A percentile compares a stretch with the other conserved stretches of the same genome.
These are phyloP conservation scores for Nettapus auritus DNA, from an alignment of 2,113 vertebrate genomes.

Conservation along the genomic window DNA sequence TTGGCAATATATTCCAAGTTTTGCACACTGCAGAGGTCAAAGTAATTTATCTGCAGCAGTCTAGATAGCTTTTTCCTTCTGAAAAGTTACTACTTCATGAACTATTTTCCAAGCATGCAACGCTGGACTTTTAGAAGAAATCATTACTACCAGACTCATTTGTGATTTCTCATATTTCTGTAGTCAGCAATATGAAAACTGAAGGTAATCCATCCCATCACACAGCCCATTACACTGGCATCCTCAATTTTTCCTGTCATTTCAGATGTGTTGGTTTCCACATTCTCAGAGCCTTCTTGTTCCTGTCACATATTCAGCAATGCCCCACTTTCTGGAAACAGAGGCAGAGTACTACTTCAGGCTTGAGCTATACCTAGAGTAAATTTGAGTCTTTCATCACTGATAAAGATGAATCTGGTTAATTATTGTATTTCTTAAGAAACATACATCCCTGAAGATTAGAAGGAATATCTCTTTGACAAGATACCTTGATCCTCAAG, in stretches of 20 bases:
- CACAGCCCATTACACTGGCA: not conserved
- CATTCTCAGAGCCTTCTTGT: not conserved
- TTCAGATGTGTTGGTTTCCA: not conserved
- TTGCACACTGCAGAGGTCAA: not conserved
- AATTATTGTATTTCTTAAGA: not conserved
- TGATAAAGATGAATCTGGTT: accelerated
- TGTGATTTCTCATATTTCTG: not conserved
- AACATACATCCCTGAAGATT: not conserved
- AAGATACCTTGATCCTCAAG: not conserved
- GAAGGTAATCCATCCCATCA: not conserved
- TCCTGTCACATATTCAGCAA: not conserved
- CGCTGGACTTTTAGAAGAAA: accelerated
- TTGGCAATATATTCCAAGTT: not conserved
- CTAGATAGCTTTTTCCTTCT: not conserved
- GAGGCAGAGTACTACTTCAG: not conserved
- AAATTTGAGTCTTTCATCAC: not conserved
- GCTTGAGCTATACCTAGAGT: not conserved
- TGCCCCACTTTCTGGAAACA: not conserved
- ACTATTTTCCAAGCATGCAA: not conserved
- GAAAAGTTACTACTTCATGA: not conserved
- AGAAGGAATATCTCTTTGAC: no score
- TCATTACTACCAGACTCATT: not conserved
- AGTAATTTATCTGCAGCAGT: not conserved
- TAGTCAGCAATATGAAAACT: not conserved
- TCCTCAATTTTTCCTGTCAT: not conserved